phyloP scores from a whole-genome alignment of 2,797 vertebrate genomes.

The Chaunax sp. region DNA sequence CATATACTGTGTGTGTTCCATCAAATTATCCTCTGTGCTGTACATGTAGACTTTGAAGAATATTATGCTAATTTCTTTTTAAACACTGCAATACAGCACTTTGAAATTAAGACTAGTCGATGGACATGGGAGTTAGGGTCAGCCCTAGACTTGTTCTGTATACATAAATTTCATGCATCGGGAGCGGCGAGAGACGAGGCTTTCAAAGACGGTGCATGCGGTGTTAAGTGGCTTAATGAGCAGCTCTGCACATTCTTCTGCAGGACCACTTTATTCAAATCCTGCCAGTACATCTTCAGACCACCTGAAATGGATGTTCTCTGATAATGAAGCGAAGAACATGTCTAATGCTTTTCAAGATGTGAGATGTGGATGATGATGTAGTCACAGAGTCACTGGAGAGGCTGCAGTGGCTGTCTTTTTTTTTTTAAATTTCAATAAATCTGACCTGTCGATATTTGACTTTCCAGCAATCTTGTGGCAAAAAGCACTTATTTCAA shows the following conservation, averaged over 20 bases:
- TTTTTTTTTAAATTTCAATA: conserved; percentile 33
- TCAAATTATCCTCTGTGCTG: conserved; percentile 45
- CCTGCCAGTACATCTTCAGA: conserved; percentile 23
- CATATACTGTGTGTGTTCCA: conserved; percentile 50
- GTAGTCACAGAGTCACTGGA: conserved; percentile 9
- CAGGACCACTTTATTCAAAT: conserved; percentile 28
- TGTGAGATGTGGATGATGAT: conserved; percentile 41
- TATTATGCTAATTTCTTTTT: conserved; percentile 56
- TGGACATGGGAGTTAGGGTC: conserved; percentile 48
- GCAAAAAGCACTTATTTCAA: conserved; percentile 18
- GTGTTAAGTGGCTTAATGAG: conserved; percentile 60
- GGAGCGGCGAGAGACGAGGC: conserved; percentile 31
- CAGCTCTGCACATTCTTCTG: conserved; percentile 34
- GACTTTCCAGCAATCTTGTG: conserved; percentile 9
- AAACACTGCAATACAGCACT: conserved; percentile 33
- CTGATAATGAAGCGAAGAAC: conserved; percentile 37
- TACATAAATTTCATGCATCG: conserved; percentile 46
- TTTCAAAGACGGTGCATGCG: conserved; percentile 22
- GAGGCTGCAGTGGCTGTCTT: conserved; percentile 27
- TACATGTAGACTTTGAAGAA: conserved; percentile 26
- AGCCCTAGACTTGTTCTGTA: conserved; percentile 48
- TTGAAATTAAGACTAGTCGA: conserved; percentile 56
- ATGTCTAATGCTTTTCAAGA: conserved; percentile 27
- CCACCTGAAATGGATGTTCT: conserved; percentile 38
- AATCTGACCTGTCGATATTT: conserved; percentile 14